These are phyloP conservation scores for Hemicrepidius hirtus DNA, from an alignment of 2,888 invertebrate genomes.

Conservation along the genomic window DNA sequence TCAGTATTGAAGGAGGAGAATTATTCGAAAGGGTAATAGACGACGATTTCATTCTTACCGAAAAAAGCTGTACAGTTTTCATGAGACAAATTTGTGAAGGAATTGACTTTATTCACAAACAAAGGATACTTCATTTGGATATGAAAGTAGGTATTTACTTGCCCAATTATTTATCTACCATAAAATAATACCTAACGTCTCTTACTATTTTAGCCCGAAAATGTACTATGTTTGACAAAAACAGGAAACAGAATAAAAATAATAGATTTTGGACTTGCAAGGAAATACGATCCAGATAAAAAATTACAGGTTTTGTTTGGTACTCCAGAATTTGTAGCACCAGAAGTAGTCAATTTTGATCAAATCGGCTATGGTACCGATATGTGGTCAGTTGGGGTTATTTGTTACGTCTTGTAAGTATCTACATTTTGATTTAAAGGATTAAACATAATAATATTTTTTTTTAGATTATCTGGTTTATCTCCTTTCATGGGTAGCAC, in stretches of 20 bases:
- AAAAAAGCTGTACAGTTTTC: conserved; percentile 96
- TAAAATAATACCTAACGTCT: not conserved
- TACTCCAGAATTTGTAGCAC: conserved; percentile 99
- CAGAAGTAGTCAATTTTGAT: conserved; percentile 99
- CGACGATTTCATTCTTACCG: conserved; percentile 97
- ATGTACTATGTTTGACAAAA: conserved; percentile 96
- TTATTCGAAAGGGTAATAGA: conserved; percentile 98
- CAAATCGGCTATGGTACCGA: conserved; percentile 96
- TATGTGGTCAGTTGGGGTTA: conserved; percentile 99
- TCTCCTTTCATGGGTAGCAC: conserved; percentile 99
- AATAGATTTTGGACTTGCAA: conserved; percentile 97
- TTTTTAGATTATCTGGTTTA: conserved; percentile 88
- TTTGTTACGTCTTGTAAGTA: conserved; percentile 98
- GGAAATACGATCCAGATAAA: conserved; percentile 93
- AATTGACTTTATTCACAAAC: conserved; percentile 96
- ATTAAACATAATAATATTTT: not conserved
- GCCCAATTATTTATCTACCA: not conserved
- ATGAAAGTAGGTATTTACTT: conserved; percentile 84
- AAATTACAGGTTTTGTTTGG: conserved; percentile 96
- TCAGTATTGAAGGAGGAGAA: conserved; percentile 98
- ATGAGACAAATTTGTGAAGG: conserved; percentile 99
- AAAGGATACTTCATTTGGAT: conserved; percentile 96
- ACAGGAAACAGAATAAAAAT: conserved; percentile 99
- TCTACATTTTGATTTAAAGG: not conserved
- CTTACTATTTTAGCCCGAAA: conserved; percentile 95